phyloP scores from a whole-genome alignment of 1,140 invertebrate species.

The Lepidurus apus region DNA sequence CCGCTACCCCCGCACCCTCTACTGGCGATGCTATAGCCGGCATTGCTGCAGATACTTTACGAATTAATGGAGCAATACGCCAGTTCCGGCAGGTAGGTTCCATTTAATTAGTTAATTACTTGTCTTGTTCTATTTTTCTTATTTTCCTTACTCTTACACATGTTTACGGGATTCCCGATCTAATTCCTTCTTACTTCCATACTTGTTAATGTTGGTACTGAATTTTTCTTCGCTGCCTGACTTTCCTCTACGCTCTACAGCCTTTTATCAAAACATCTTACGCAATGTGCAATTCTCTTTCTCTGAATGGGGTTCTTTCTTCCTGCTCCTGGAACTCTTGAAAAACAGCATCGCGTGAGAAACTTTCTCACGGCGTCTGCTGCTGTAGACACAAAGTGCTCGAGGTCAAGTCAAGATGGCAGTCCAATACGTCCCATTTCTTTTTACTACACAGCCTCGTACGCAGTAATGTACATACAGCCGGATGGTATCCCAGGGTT shows the following conservation, averaged over 20 bases:
- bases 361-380: not conserved
- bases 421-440: not conserved
- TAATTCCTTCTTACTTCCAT: too few relatives aligned
- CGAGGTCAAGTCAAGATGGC: slow-evolving; percentile 2
- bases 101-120: not conserved
- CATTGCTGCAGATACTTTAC: slow-evolving; percentile 91
- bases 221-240: too few relatives aligned
- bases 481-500: not conserved
- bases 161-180: not conserved
- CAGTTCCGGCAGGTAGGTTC: slow-evolving; percentile 89
- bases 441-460: not conserved
- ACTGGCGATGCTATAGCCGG: slow-evolving; percentile 75
- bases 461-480: not conserved
- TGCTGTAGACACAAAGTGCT: not conserved
- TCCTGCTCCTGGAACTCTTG: too few relatives aligned
- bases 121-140: not conserved
- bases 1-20: slow-evolving; percentile 44
- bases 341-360: not conserved
- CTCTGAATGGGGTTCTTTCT: too few relatives aligned
- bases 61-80: slow-evolving; percentile 92
- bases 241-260: too few relatives aligned
- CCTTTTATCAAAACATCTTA: too few relatives aligned
- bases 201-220: too few relatives aligned
- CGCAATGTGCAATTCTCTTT: too few relatives aligned
- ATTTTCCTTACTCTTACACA: too few relatives aligned